A percentile compares a stretch with the other conserved stretches of the same genome.
phyloP scores from a whole-genome alignment of 2,888 invertebrate genomes.

The Platypus cylindrus region DNA sequence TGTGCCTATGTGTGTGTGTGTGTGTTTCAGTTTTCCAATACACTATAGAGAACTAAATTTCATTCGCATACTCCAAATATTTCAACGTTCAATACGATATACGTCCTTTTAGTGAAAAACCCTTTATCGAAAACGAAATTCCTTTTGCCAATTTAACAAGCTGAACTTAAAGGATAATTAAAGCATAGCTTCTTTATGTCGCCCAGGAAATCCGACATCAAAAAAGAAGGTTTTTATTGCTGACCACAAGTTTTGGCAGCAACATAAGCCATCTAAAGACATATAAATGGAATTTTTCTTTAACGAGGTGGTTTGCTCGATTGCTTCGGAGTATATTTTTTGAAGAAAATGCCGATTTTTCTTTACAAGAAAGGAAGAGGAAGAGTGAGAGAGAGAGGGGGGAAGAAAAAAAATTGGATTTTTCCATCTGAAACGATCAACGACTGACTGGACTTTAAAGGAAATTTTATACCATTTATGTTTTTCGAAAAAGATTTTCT shows the following conservation, averaged over 20 bases:
- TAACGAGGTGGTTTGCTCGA: constrained; percentile 15
- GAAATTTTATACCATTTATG: too few species aligned
- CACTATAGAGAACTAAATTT: too few species aligned
- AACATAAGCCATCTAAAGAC: constrained; percentile 11
- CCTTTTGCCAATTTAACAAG: constrained; percentile 7
- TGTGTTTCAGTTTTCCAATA: too few species aligned
- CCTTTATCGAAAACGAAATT: constrained; percentile 6
- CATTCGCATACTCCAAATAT: constrained; percentile 3
- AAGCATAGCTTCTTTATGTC: constrained; percentile 14
- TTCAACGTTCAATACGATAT: constrained; percentile 1
- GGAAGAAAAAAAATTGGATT: too few species aligned
- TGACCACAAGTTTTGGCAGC: constrained; percentile 12
- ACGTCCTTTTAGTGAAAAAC: constrained; percentile 3
- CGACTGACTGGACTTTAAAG: too few species aligned
- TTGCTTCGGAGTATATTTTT: too few species aligned
- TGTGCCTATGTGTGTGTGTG: too few species aligned
- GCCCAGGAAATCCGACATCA: constrained; percentile 13
- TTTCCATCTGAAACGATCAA: too few species aligned
- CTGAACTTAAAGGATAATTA: constrained; percentile 14
- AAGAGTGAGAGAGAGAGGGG: too few species aligned
- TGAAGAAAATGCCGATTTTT: too few species aligned
- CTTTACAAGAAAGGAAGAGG: too few species aligned
- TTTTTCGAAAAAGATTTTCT: too few species aligned
- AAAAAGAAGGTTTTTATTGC: constrained; percentile 15
- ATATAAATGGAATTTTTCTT: constrained; percentile 14